Percentiles rank a stretch among this genome's conserved stretches.
These are phyloP conservation scores for Ictidomys tridecemlineatus DNA, from an alignment of 2,113 vertebrate species.

Conservation along the genomic window DNA sequence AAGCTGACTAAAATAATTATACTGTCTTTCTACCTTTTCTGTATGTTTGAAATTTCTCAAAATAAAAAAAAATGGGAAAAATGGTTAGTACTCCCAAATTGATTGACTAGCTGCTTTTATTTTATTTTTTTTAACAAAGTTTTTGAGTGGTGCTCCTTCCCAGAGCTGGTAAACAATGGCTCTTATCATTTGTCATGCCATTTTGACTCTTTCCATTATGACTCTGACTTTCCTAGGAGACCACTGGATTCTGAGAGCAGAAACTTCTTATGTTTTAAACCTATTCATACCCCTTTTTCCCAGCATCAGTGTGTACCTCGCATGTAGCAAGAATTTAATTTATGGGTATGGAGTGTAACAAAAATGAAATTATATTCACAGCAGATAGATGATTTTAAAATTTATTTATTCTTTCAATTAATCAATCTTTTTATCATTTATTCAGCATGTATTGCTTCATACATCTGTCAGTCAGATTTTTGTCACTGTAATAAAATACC, in stretches of 20 bases:
- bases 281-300: not conserved
- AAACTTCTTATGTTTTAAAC: not conserved
- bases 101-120: not conserved
- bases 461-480: too few relatives aligned
- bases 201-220: not conserved
- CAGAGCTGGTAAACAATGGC: not conserved
- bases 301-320: not conserved
- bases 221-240: not conserved
- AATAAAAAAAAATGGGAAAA: slow-evolving; percentile 13
- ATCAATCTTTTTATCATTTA: not conserved
- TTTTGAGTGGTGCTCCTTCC: not conserved
- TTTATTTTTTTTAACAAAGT: too few relatives aligned
- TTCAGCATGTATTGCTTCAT: not conserved
- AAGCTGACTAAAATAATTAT: not conserved
- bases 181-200: not conserved
- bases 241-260: not conserved
- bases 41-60: not conserved
- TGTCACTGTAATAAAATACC: too few relatives aligned
- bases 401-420: not conserved
- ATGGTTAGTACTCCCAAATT: not conserved
- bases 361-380: not conserved
- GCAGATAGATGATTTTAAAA: not conserved
- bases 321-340: not conserved
- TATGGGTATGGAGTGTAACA: not conserved
- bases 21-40: not conserved